These are phyloP conservation scores for Cheilosia scutellata DNA, from an alignment of 2,888 invertebrate species.

Conservation along the genomic window DNA sequence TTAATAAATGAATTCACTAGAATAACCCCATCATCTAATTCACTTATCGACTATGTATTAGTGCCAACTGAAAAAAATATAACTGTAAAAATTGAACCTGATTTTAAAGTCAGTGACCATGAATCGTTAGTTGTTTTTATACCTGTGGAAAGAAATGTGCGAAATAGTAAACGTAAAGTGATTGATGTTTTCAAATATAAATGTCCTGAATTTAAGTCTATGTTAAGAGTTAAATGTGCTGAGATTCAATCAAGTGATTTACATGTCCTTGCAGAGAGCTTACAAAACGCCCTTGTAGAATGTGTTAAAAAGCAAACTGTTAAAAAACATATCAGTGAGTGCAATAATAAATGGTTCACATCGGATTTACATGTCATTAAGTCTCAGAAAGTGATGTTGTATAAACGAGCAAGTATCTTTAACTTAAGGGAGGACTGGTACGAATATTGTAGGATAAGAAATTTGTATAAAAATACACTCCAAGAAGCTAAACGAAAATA, in stretches of 20 bases:
- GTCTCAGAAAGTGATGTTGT: background rate
- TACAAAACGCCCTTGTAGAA: background rate
- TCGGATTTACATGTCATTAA: background rate
- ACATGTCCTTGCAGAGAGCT: background rate
- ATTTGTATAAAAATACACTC: background rate
- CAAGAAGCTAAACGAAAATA: background rate
- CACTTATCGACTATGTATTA: background rate
- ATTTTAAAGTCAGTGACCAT: background rate
- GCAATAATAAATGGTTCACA: background rate
- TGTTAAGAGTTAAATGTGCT: background rate
- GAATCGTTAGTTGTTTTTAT: background rate
- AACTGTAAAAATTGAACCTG: background rate
- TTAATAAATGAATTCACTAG: background rate
- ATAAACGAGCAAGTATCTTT: background rate
- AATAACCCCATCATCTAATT: background rate
- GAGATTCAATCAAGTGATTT: background rate
- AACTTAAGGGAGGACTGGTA: background rate
- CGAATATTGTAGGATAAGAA: background rate
- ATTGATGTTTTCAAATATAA: background rate
- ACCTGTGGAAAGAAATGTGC: background rate
- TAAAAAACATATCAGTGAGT: background rate
- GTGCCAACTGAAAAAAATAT: background rate
- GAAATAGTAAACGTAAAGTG: background rate
- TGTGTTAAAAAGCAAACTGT: background rate
- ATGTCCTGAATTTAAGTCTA: background rate